Evolutionary conservation across 2,888 invertebrate species (phyloP).

Genomic region (Andrena hattorfiana): DNA sequence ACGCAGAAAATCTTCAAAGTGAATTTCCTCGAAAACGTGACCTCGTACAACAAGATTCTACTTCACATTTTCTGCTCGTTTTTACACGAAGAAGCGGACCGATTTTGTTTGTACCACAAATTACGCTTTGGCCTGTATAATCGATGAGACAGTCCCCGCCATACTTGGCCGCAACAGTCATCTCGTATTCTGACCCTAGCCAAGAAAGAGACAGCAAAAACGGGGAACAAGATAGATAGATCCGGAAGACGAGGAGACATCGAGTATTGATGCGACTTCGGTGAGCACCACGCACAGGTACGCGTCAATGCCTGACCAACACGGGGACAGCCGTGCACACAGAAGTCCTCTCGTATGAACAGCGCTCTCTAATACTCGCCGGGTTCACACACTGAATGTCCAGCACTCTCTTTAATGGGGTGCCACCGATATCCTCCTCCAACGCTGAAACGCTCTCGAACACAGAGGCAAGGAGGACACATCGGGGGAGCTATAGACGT

Average conservation of each 20-base stretch:
- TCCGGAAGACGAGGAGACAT: slow-evolving; percentile 64
- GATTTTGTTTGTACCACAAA: not conserved
- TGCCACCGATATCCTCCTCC: slow-evolving; percentile 78
- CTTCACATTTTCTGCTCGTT: too few relatives aligned
- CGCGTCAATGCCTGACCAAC: slow-evolving; percentile 50
- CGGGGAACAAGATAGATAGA: slow-evolving; percentile 46
- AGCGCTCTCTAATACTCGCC: slow-evolving; percentile 60
- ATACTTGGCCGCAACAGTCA: slow-evolving; percentile 30
- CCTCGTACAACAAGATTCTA: too few relatives aligned
- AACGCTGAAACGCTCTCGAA: slow-evolving; percentile 32
- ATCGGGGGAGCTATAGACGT: not conserved
- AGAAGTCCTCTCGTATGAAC: slow-evolving; percentile 29
- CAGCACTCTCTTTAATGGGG: slow-evolving; percentile 83
- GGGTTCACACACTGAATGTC: slow-evolving; percentile 72
- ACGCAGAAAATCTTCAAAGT: too few relatives aligned
- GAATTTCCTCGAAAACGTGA: not conserved
- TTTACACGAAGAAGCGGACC: not conserved
- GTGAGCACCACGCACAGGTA: slow-evolving; percentile 63
- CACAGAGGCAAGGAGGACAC: slow-evolving; percentile 1
- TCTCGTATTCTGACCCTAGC: slow-evolving; percentile 11
- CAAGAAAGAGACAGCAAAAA: slow-evolving; percentile 6
- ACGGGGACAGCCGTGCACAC: not conserved
- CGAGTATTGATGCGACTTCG: slow-evolving; percentile 80
- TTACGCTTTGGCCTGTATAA: slow-evolving; percentile 71
- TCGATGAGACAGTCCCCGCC: slow-evolving; percentile 75